Base-by-base conservation (phyloP, 2,888 invertebrate genomes). In the Halictus ligatus region DNA sequence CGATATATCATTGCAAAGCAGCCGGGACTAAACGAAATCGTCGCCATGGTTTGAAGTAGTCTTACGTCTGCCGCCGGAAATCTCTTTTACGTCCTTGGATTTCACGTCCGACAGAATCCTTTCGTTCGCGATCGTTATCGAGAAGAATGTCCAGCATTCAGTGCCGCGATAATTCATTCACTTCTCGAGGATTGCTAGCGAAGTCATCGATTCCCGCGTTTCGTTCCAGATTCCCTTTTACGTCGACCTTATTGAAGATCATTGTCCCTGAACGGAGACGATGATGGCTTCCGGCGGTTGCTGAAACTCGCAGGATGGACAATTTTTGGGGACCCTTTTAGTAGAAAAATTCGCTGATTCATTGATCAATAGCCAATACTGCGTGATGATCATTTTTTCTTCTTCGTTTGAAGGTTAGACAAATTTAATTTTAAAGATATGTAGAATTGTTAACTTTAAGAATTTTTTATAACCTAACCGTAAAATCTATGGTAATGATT, bases 1-100 rank as follows among this genome's bases (percentile, higher is more conserved):
- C 72, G 89, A 91, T 91, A 81, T 82, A 91, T 91, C 91, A 92
- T 88, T 87, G 78, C 84, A 78, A 87, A 92, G 80, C 88, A 80
- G 69, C 90, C 89, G 82, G 81, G 75, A 86, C 89, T 83, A 89
- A 91, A 89, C 82, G 87, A 86, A 58, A 83, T 83, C 86, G 84
- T 75, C 80, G 48, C 67, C 77, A 85, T 82, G 60, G 13, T 18
- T 15, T 15, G 67, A 67, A 35, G 35, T 15, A 60, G 25, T 35
- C 64, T 15, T 29, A 13, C 60, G 67, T 35, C 54, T 8, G 54
- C 8, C 67, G 35, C 8, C 67, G 35, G 29, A 35, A 18, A 86
- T 46, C 75, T 81, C 75, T 84, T 58, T 64, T 13, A 15, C 29
- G 18, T 43, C 12, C 29, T 15, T 73, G 77, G 80, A 85, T 91